A percentile compares a stretch with the other conserved stretches of the same genome.
phyloP scores from a whole-genome alignment of 2,797 vertebrate genomes.

The Lithobates sylvaticus region DNA sequence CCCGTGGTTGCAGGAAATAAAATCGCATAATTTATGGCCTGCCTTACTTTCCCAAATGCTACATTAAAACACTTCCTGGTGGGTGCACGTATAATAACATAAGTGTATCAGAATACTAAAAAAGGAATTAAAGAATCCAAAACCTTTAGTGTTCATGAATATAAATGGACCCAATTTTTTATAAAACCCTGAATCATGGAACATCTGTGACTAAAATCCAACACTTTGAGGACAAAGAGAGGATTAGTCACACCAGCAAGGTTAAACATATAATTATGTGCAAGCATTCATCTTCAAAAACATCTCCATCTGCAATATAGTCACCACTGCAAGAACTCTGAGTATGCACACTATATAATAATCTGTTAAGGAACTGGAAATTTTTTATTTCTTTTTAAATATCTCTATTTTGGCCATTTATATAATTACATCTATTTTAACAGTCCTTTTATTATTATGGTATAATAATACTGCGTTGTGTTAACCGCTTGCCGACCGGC shows the following conservation, averaged over 20 bases:
- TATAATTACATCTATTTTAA: neutral
- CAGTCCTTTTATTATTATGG: neutral
- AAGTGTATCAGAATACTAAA: neutral
- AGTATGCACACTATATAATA: neutral
- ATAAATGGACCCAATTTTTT: neutral
- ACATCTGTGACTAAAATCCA: constrained; percentile 23
- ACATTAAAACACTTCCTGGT: neutral
- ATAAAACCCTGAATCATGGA: constrained; percentile 24
- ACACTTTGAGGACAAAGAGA: constrained; percentile 38
- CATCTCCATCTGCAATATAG: constrained; percentile 10
- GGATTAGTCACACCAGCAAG: constrained; percentile 41
- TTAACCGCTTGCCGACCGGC: no score
- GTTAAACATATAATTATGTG: constrained; percentile 41
- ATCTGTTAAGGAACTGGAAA: neutral
- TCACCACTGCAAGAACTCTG: constrained; percentile 7
- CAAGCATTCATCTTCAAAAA: constrained; percentile 30
- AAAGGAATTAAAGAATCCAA: no score
- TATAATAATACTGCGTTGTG: neutral
- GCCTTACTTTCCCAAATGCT: no score
- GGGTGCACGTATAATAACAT: no score
- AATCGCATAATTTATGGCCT: no score
- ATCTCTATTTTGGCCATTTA: neutral
- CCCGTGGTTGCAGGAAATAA: no score
- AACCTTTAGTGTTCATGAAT: neutral
- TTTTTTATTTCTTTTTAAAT: neutral